Base-by-base conservation (phyloP, 2,113 vertebrate genomes). In the Platichthys stellatus region DNA sequence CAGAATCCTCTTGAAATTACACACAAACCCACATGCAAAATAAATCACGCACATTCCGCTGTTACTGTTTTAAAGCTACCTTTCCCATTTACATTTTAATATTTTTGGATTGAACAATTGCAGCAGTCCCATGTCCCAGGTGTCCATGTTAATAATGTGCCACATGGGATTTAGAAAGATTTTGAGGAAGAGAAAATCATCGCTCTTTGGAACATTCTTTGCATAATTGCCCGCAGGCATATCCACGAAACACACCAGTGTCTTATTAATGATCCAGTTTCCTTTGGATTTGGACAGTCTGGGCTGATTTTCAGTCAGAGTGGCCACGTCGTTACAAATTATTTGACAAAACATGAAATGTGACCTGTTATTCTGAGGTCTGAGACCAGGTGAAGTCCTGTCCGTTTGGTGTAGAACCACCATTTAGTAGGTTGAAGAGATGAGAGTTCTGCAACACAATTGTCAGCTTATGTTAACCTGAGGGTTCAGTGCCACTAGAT, bases 401-500 rank as follows among this genome's bases (percentile, higher is more conserved):
- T 84, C 67, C 72, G 65, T 59, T 81, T 58, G 65, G 61, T 57
- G 40, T 21, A 69, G 60, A 45, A 31, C 17, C 45, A 69, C 60
- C 51, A 87, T 76, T 60, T 51, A 72, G 45, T 74, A 65, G 69
- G 72, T 74, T 78, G 40, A 18, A 65, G 64, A 54, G 54, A 51
- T 51, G 47, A 51, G 17, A 51, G 51, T 76, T 84, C 80, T 15
- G 60, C 38, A 66, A 47, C 64, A 62, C 17, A 31, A 73, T 57
- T 80, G 40, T 80, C 67, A 56, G 60, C 54, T 60, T 47, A 47
- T 28, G 66, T 84, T 84, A 86, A 76, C 75, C 54, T 63, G 59
- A 69, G 68, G 68, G 21, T 76, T 53, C 31, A 6, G 62, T 58
- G 63, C 24, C 60, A 20, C 78, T 74, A 65, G 54, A 79, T 26